Evolutionary conservation across 2,797 vertebrate genomes (phyloP).

Genomic region (Emydoidea blandingii): DNA sequence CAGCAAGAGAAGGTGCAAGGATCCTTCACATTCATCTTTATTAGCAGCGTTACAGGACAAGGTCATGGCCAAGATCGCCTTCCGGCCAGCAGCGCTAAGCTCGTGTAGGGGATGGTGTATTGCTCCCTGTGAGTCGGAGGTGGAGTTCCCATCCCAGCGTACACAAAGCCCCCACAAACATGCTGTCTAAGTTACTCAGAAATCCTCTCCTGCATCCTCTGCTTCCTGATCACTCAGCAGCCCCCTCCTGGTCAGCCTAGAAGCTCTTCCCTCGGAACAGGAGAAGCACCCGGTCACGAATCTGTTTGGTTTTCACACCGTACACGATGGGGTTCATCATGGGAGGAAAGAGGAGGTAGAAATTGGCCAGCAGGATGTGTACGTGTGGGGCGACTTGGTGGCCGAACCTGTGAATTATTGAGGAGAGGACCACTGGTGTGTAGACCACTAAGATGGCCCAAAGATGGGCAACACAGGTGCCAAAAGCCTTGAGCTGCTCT

Average conservation of each 20-base stretch:
- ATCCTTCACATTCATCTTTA: no score
- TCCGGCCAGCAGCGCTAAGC: fast-evolving
- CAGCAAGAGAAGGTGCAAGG: no score
- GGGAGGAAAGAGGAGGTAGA: constrained; percentile 54
- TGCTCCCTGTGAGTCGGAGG: no score
- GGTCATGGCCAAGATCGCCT: no score
- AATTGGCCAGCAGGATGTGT: constrained; percentile 51
- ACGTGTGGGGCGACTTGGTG: not conserved
- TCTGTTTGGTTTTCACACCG: constrained; percentile 65
- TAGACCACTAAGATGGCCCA: constrained; percentile 46
- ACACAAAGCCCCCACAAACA: no score
- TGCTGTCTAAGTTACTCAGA: no score
- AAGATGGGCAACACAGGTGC: constrained; percentile 66
- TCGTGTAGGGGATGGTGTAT: no score
- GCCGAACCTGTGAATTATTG: constrained; percentile 42
- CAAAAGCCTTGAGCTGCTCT: constrained; percentile 49
- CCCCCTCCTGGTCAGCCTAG: not conserved
- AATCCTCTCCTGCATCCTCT: no score
- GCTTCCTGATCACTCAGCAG: no score
- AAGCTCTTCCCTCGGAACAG: not conserved
- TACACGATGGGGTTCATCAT: constrained; percentile 67
- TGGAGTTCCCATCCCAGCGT: no score
- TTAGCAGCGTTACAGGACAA: no score
- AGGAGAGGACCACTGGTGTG: constrained; percentile 40
- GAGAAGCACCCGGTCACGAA: constrained; percentile 8